phyloP scores from a whole-genome alignment of 2,888 invertebrate species.

The Autographa gamma region DNA sequence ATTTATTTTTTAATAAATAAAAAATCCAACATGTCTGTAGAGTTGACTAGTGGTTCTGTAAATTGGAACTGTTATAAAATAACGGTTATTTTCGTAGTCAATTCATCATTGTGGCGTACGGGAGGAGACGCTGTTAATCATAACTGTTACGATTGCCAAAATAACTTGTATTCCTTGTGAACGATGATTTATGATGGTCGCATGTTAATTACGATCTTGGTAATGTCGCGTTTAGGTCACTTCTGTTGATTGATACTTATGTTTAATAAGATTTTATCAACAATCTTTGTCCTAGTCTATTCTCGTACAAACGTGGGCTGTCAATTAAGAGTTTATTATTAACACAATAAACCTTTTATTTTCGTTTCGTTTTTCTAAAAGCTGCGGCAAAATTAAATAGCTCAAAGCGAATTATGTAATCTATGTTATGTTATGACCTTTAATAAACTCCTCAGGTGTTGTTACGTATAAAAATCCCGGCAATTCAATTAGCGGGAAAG shows the following conservation, averaged over 20 bases:
- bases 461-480: conserved; percentile 84
- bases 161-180: conserved; percentile 81
- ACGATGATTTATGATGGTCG: conserved; percentile 76
- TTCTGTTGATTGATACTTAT: conserved; percentile 55
- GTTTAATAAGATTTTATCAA: not conserved
- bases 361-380: not conserved
- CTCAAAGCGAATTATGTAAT: conserved; percentile 40
- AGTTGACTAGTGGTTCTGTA: conserved; percentile 28
- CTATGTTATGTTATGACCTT: conserved; percentile 53
- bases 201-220: conserved; percentile 76
- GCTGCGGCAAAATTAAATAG: conserved; percentile 6
- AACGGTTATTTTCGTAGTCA: conserved; percentile 80
- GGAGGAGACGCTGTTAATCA: conserved; percentile 73
- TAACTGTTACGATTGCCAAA: conserved; percentile 82
- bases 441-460: conserved; percentile 78
- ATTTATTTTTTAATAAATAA: conserved; percentile 19
- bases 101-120: conserved; percentile 78
- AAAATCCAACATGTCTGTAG: conserved; percentile 14
- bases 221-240: conserved; percentile 66
- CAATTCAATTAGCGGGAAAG: conserved; percentile 88
- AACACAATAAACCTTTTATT: too few species aligned
- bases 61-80: conserved; percentile 73
- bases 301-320: not conserved
- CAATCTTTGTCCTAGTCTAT: not conserved
- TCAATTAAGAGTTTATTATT: not conserved